Conservation (phyloP, 2,113 vertebrate species). For the Nannospalax galili region DNA sequence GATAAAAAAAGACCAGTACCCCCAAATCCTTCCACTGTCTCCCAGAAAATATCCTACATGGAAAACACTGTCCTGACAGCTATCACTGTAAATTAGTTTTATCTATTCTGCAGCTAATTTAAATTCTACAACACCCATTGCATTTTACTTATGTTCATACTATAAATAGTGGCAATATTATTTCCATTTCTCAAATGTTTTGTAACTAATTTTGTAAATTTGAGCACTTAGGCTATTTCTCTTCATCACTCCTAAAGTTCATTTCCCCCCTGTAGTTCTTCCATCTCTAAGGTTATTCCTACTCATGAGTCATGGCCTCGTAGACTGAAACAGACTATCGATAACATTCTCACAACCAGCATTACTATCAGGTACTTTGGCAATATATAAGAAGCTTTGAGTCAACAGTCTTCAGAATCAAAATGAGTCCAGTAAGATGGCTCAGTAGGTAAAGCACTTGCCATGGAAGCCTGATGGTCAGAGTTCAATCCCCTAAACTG, state of each 20-base stretch:
- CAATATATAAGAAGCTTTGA: background rate
- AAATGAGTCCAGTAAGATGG: background rate
- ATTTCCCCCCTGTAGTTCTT: background rate
- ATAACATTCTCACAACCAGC: background rate
- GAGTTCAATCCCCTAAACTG: too few species aligned
- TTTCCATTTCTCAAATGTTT: background rate
- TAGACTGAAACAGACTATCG: background rate
- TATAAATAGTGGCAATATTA: background rate
- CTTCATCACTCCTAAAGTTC: background rate
- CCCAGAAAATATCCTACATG: background rate
- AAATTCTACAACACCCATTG: background rate
- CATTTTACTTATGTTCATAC: background rate
- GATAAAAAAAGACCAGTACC: background rate
- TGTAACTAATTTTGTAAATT: background rate
- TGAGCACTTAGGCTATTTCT: background rate
- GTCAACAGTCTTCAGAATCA: background rate
- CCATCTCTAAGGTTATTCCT: background rate
- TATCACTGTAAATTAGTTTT: background rate
- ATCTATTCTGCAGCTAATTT: background rate
- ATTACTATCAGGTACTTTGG: conserved; percentile 5
- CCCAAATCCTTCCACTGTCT: background rate
- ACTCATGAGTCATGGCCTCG: background rate
- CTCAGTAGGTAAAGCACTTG: too few species aligned
- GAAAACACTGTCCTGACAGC: background rate
- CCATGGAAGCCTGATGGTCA: too few species aligned